phyloP scores from a whole-genome alignment of 2,888 invertebrate genomes.

The Allolobophora icterica region DNA sequence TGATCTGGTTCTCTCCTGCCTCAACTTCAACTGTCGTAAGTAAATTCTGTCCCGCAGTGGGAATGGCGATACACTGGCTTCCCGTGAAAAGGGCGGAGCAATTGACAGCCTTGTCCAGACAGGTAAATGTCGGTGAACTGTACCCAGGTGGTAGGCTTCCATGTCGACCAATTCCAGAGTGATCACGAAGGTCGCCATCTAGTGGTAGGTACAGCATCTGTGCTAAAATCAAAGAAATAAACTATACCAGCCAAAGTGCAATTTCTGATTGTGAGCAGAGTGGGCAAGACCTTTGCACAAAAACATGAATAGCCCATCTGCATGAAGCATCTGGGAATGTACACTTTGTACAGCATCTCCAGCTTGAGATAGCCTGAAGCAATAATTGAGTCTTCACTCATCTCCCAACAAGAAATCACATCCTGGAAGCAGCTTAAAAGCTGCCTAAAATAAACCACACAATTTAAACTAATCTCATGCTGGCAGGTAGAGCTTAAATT shows the following conservation, averaged over 20 bases:
- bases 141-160: constrained; percentile 38
- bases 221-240: constrained; percentile 35
- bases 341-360: too few relatives aligned
- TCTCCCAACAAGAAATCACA: too few relatives aligned
- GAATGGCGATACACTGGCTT: constrained; percentile 39
- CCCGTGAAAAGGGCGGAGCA: constrained; percentile 46
- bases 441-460: too few relatives aligned
- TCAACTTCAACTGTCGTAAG: constrained; percentile 28
- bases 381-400: too few relatives aligned
- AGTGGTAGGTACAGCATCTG: constrained; percentile 48
- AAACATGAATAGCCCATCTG: too few relatives aligned
- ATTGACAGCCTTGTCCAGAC: constrained; percentile 48
- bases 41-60: constrained; percentile 29
- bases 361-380: too few relatives aligned
- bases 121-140: constrained; percentile 41
- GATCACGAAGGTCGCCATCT: constrained; percentile 46
- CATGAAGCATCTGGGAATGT: too few relatives aligned
- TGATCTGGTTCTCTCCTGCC: background rate
- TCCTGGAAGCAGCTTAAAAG: too few relatives aligned
- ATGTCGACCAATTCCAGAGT: constrained; percentile 42
- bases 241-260: background rate
- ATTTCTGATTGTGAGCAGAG: background rate
- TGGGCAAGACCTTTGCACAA: too few relatives aligned
- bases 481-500: too few relatives aligned
- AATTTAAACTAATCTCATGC: too few relatives aligned